Base-by-base conservation (phyloP, 2,888 invertebrate species). In the Macrostomum cliftonense region DNA sequence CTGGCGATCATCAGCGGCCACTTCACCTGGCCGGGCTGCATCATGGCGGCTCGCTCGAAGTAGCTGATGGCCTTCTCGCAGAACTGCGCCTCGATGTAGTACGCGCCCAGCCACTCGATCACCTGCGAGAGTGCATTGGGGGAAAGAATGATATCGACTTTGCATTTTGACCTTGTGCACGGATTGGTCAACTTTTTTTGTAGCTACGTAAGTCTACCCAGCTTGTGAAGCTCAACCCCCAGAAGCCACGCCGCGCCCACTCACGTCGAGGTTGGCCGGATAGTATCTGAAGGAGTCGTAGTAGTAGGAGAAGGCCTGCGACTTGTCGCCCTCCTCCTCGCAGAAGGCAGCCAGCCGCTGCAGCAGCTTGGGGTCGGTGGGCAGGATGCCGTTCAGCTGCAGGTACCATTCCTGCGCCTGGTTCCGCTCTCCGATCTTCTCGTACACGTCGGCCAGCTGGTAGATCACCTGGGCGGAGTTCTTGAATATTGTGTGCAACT, bases 261-360 rank as follows among this genome's bases (percentile, higher is more conserved):
- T 28, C 9, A 28, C 28, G 44, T 79, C 77, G 49, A 81, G 72
- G 63, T 79, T 78, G 20, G 79, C 78, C 16, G 81, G 81, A 61
- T 77, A 79, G 63, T 79, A 77, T 50, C 80, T 75, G 63, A 77
- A 79, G 2, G 79, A 78, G 79, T 84, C 83, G 62, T 77, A 78
- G 62, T 82, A 79, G 68, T 80, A 82, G 61, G 83, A 82, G 70
- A 81, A 82, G 0, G 87, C 85, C 65, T 83, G 83, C 59, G 84
- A 83, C 57, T 85, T 80, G 71, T 97, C 95, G 1, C 86, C 88
- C 61, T 83, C 79, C 52, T 78, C 79, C 61, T 87, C 87, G 65
- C 85, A 87, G 60, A 95, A 77, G 61, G 83, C 80, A 0, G 89
- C 95, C 49, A 93, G 76, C 63, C 85, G 83, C 60, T 83, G 80